Base-by-base conservation (phyloP, 92 coral and sea anemone genomes). In the Blastomussa wellsi region DNA sequence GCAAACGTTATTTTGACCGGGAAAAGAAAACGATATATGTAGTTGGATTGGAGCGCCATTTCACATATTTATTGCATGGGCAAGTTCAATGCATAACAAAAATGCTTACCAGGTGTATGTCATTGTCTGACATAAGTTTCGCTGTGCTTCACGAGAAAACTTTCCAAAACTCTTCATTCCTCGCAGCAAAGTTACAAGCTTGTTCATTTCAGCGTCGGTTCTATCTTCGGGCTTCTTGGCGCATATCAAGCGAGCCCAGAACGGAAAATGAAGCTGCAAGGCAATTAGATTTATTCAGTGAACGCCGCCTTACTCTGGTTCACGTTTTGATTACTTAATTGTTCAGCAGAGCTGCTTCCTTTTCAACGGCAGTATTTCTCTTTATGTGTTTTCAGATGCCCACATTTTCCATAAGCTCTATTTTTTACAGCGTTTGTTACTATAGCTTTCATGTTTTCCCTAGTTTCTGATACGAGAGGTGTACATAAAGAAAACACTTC, bases 231-330 rank as follows among this genome's bases (percentile, higher is more conserved):
- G 98, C 42, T 68, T 48, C 74, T 89, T 91, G 2, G 86, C 84
- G 48, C 98, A 94, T 10, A 84, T 88, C 93, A 88, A 85, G 52
- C 98, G 98, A 12, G 98, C 98, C 98, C 98, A 94, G 4, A 92
- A 62, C 0, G 98, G 98, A 52, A 94, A 94, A 68, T 94, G 92
- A 15, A 94, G 90, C 98, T 94, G 20, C 7, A 31, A 66, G 48
- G n/a, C 16, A 38, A 31, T 76, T 31, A 67, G 2, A 31, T 67
- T 29, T 6, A 33, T 20, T 13, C 22, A 29, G 38, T 67, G 32
- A 67, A 67, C 38, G 7, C 13, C 13, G 13, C 17, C 9, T 57
- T 22, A 57, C 64, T 5, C 26, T 22, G 0, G 28, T 57, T 57
- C 64, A 57, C 15, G 29, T 53, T 53, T 52, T 1, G 57, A 0